Percentiles rank a stretch among this genome's conserved stretches.
These are phyloP conservation scores for Nemurella pictetii DNA, from an alignment of 2,888 invertebrate genomes.

Conservation along the genomic window DNA sequence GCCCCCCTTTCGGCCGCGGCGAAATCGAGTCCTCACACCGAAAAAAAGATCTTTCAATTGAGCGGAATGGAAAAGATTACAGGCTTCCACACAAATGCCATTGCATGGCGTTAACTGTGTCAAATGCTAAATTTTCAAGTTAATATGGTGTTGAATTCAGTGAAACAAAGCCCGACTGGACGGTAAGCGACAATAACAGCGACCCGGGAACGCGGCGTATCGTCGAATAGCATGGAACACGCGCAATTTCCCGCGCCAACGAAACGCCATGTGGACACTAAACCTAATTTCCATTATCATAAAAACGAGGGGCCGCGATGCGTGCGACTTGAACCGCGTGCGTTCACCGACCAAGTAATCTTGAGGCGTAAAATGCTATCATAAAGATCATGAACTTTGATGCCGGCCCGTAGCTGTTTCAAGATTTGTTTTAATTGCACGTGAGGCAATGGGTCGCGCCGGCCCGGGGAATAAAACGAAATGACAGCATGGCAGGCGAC, in stretches of 20 bases:
- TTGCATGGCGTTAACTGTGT: neutral
- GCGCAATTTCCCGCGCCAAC: neutral
- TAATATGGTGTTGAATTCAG: neutral
- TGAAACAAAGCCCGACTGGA: neutral
- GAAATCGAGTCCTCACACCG: neutral
- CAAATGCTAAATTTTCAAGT: neutral
- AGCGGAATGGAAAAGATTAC: slow-evolving; percentile 19
- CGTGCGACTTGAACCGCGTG: neutral
- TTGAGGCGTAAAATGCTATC: neutral
- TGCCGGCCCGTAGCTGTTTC: neutral
- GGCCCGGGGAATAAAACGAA: neutral
- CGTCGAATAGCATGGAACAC: neutral
- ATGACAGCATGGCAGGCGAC: neutral
- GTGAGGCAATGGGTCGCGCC: neutral
- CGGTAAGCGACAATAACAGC: neutral
- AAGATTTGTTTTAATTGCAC: neutral
- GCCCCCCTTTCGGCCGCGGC: neutral
- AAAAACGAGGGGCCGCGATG: neutral
- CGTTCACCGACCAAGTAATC: neutral
- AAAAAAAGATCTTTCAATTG: slow-evolving; percentile 12
- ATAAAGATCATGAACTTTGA: neutral
- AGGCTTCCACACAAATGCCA: neutral
- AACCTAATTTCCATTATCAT: neutral
- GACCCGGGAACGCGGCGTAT: too few species aligned
- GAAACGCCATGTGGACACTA: neutral